Evolutionary conservation across 2,888 invertebrate genomes (phyloP).

Genomic region (Sericinus montela): DNA sequence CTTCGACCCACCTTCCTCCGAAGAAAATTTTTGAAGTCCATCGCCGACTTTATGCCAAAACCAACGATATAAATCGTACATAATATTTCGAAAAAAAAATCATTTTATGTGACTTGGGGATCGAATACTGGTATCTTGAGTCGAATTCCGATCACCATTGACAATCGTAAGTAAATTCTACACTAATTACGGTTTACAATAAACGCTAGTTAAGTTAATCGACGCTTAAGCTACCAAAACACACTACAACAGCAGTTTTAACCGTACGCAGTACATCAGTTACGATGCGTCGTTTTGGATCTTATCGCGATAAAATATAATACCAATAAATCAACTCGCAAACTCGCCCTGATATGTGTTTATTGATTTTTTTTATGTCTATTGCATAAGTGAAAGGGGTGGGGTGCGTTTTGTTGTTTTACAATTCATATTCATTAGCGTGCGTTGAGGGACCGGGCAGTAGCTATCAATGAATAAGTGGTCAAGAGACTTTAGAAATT

Average conservation of each 20-base stretch:
- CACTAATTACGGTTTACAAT: too few species aligned
- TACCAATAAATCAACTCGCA: constrained; percentile 69
- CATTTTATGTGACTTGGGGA: too few species aligned
- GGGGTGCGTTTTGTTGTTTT: constrained; percentile 48
- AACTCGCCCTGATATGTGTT: constrained; percentile 59
- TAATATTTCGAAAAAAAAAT: too few species aligned
- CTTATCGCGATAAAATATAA: constrained; percentile 69
- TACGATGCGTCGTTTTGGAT: constrained; percentile 71
- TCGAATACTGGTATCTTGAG: too few species aligned
- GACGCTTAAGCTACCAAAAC: background rate
- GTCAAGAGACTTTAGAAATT: too few species aligned
- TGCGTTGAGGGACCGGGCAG: constrained; percentile 25
- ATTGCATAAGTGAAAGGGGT: constrained; percentile 60
- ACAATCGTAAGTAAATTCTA: too few species aligned
- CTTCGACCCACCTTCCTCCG: too few species aligned
- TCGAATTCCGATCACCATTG: too few species aligned
- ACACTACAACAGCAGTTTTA: background rate
- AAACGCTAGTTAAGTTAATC: background rate
- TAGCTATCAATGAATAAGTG: background rate
- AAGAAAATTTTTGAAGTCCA: too few species aligned
- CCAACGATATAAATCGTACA: too few species aligned
- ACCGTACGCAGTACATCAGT: constrained; percentile 43
- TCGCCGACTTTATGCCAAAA: too few species aligned
- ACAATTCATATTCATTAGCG: constrained; percentile 73
- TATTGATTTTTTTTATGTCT: constrained; percentile 76